Percentiles rank a stretch among this genome's conserved stretches.
phyloP scores from a whole-genome alignment of 2,888 invertebrate species.

The Cistogaster globosa region DNA sequence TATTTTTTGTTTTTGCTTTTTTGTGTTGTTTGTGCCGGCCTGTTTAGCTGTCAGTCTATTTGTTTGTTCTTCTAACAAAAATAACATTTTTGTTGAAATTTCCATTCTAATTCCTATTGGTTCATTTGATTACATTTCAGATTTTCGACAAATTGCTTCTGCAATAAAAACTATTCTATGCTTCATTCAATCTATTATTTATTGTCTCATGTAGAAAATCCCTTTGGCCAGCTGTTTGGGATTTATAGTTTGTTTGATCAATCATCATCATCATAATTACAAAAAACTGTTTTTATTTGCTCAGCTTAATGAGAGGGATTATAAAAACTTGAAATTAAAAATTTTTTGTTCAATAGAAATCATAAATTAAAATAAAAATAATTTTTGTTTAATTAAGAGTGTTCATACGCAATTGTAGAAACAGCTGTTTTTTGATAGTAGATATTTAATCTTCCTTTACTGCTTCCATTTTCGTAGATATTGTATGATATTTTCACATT shows the following conservation, averaged over 20 bases:
- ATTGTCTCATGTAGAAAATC: constrained; percentile 8
- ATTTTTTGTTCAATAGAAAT: constrained; percentile 2
- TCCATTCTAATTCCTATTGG: constrained; percentile 56
- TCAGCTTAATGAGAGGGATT: constrained; percentile 64
- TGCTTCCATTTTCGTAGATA: too few species aligned
- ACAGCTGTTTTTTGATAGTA: too few species aligned
- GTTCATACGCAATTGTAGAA: too few species aligned
- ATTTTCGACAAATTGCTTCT: constrained; percentile 67
- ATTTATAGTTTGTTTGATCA: constrained; percentile 58
- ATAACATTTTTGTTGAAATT: constrained; percentile 53
- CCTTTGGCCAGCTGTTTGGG: constrained; percentile 56
- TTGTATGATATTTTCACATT: too few species aligned
- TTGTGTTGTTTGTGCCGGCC: background rate
- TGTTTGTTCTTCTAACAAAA: constrained; percentile 46
- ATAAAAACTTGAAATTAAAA: constrained; percentile 29
- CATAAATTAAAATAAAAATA: background rate
- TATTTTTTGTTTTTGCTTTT: background rate
- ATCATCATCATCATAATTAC: constrained; percentile 28
- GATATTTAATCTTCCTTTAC: too few species aligned
- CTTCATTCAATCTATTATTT: background rate
- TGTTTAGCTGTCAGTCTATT: constrained; percentile 42
- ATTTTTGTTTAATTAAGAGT: background rate
- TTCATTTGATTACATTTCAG: constrained; percentile 57
- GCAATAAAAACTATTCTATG: constrained; percentile 18
- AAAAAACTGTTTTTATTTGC: constrained; percentile 50